Base-by-base conservation (phyloP, 2,113 vertebrate species). In the Zosterops borbonicus region DNA sequence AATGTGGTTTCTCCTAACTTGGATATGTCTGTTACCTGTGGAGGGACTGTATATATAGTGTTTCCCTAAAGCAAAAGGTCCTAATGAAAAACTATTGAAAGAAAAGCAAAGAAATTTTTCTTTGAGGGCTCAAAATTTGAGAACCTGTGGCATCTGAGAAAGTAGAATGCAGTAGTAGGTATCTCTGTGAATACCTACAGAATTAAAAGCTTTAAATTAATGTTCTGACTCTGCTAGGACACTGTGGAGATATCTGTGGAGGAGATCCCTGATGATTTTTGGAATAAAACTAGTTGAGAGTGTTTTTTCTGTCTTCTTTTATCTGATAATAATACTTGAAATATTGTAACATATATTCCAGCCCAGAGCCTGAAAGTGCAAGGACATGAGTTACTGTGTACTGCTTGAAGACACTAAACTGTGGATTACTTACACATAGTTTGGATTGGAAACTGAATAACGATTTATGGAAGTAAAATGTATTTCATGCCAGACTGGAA, bases 341-440 rank as follows among this genome's bases (percentile, higher is more conserved):
- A 55, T 86, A 76, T 77, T 80, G 49, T 49, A 52, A n/a, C 0
- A 1, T 24, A 3, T 12, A 56, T 68, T 87, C 42, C 68, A 90
- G 6, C 60, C 52, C 42, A 44, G 56, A 90, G 63, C 85, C 86
- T 69, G 41, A 84, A 95, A 94, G 63, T 85, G 73, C 92, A 89
- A 90, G 39, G 58, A 63, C 9, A 4, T 46, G n/a, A 52, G 44
- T 91, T 88, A 84, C 86, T 92, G 93, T 93, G 93, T 96, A 41
- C 96, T 96, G 94, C 95, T 60, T 89, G 77, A 92, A 73, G 58
- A 87, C 79, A 42, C 62, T 67, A 59, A 93, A 88, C 79, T 95
- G 87, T 86, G 70, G 65, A n/a, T 91, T 79, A 41, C 31, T 88
- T 81, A 62, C 15, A 41, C 9, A 2, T 65, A 71, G 53, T 91